Evolutionary conservation across 2,113 vertebrate species (phyloP), one percentile per base, ranked within the genome.

Genomic region (Leucopsar rothschildi): DNA sequence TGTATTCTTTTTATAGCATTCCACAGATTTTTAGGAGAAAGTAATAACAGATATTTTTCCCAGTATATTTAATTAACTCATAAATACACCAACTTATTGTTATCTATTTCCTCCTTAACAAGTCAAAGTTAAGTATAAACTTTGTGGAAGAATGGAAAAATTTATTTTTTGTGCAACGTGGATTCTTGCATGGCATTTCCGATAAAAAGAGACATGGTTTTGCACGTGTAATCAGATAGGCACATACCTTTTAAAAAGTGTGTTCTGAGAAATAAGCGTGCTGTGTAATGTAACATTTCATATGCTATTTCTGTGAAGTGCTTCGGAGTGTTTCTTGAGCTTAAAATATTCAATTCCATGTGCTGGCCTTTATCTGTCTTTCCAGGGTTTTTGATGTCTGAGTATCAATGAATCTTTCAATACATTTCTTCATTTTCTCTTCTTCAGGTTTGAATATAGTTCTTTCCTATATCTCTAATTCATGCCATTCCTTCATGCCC

Each of bases 151-250:
- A 87, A 33, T n/a, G 10, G 33, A 60, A 90, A 68, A 64, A 65
- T 37, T 5, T 47, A 0, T 19, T 78, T 87, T 93, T 70, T 0
- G 0, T 42, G 23, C 18, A 75, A 31, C 18, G 7, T 69, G 33
- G 40, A 57, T 59, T 64, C 35, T 55, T 50, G 4, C 6, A 9
- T 37, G 29, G 40, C 17, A 23, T 57, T 90, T 82, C 27, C 72
- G 6, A 10, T 81, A 57, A 63, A 45, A 70, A 23, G 3, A 64
- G 10, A 13, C 1, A 4, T 22, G 12, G 3, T 65, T 87, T 81
- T 71, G 42, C 55, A 19, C 6, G 8, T 70, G 10, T n/a, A 44
- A 44, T 6, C 10, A 37, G 22, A 27, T 37, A 81, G n/a, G 33
- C 40, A 39, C 11, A 19, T 66, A 12, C 3, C 9, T 85, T 75